Conservation (phyloP, 2,113 vertebrate species). For the Corapipo altera region DNA sequence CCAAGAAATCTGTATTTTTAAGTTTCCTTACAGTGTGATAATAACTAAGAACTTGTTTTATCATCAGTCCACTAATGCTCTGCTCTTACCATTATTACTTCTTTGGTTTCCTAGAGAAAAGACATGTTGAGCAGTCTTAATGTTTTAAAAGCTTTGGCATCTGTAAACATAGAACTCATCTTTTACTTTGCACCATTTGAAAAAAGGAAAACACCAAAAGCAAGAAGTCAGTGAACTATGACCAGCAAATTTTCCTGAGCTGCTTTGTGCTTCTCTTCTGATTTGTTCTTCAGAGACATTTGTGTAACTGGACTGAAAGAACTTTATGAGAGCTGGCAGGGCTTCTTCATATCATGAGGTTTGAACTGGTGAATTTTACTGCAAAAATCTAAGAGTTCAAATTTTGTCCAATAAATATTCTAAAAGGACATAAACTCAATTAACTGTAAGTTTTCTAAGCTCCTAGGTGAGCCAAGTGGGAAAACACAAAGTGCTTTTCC, state of each 20-base stretch:
- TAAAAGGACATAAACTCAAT: background rate
- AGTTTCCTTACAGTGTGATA: background rate
- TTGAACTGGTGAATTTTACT: constrained; percentile 2
- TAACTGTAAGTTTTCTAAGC: background rate
- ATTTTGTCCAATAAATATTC: constrained; percentile 7
- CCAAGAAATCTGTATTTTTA: background rate
- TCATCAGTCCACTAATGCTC: background rate
- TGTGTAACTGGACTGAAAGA: background rate
- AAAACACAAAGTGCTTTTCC: background rate
- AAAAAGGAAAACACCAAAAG: background rate
- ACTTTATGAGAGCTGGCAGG: background rate
- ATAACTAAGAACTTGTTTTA: background rate
- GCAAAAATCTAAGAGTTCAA: background rate
- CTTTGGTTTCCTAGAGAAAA: background rate
- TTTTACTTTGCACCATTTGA: background rate
- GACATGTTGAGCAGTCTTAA: background rate
- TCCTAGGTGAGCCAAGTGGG: background rate
- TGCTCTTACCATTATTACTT: background rate
- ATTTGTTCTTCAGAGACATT: background rate
- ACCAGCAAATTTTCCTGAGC: background rate
- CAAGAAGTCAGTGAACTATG: background rate
- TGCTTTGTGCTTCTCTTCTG: background rate
- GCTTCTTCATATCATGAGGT: background rate
- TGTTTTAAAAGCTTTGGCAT: background rate
- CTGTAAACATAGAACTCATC: background rate